phyloP scores from a whole-genome alignment of 2,888 invertebrate species.

The Margaritifera margaritifera region DNA sequence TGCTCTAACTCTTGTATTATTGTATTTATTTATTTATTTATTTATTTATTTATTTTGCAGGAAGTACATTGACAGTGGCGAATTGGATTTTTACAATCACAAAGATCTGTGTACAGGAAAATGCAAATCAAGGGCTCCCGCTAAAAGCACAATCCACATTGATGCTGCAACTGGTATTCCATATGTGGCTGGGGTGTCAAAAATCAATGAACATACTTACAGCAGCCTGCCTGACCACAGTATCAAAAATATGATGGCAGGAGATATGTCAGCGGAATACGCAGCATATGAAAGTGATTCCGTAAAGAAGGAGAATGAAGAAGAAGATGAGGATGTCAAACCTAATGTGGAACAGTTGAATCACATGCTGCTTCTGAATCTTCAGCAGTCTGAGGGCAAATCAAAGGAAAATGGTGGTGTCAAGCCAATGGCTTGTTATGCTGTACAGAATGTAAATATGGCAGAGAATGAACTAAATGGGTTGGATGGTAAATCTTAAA shows the following conservation, averaged over 20 bases:
- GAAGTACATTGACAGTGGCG: slow-evolving; percentile 72
- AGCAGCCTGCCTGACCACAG: slow-evolving; percentile 23
- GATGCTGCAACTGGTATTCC: background rate
- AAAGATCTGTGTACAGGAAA: slow-evolving; percentile 72
- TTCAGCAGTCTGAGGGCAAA: slow-evolving; percentile 19
- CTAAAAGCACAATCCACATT: background rate
- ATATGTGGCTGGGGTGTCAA: slow-evolving; percentile 13
- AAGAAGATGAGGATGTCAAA: slow-evolving; percentile 46
- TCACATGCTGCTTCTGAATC: slow-evolving; percentile 34
- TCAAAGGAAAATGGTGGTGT: slow-evolving; percentile 7
- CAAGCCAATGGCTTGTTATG: background rate
- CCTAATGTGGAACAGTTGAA: slow-evolving; percentile 46
- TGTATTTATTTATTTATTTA: background rate
- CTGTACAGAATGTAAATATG: background rate
- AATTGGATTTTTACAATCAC: slow-evolving; percentile 72
- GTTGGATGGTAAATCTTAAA: slow-evolving; percentile 3
- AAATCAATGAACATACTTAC: slow-evolving; percentile 27
- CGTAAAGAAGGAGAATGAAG: slow-evolving; percentile 16
- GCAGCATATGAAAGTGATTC: background rate
- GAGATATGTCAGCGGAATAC: slow-evolving; percentile 3
- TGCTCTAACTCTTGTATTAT: background rate
- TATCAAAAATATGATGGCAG: slow-evolving; percentile 6
- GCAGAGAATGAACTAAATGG: background rate
- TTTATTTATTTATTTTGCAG: slow-evolving; percentile 42
- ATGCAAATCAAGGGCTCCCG: slow-evolving; percentile 65